Conservation (phyloP, 2,888 invertebrate species). For the Digitonthophagus gazella region DNA sequence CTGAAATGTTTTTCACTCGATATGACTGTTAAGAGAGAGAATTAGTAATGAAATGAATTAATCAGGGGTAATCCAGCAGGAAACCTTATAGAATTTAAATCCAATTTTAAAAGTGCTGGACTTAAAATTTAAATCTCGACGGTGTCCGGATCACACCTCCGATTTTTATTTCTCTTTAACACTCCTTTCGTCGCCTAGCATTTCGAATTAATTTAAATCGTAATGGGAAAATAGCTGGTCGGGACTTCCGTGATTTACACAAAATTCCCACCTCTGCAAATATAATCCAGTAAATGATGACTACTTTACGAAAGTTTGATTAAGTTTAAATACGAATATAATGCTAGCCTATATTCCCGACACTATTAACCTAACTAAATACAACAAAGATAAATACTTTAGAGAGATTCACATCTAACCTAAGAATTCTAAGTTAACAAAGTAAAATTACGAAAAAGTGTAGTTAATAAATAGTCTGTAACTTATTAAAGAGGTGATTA, state of each 20-base stretch:
- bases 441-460: too few species aligned
- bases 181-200: not conserved
- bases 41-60: conserved; percentile 7
- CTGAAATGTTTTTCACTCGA: not conserved
- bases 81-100: conserved; percentile 4
- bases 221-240: not conserved
- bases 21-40: not conserved
- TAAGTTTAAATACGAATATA: not conserved
- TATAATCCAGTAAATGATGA: not conserved
- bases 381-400: too few species aligned
- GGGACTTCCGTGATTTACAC: not conserved
- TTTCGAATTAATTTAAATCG: not conserved
- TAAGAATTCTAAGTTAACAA: too few species aligned
- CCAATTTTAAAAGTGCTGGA: not conserved
- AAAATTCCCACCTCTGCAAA: not conserved
- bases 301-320: not conserved
- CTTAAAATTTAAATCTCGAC: not conserved
- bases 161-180: not conserved
- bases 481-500: too few species aligned
- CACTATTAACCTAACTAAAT: not conserved
- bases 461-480: too few species aligned
- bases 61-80: not conserved
- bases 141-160: not conserved
- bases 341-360: not conserved
- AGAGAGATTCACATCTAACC: too few species aligned